These are phyloP conservation scores for Drosophila littoralis DNA, from an alignment of 1,140 invertebrate species.

Conservation along the genomic window DNA sequence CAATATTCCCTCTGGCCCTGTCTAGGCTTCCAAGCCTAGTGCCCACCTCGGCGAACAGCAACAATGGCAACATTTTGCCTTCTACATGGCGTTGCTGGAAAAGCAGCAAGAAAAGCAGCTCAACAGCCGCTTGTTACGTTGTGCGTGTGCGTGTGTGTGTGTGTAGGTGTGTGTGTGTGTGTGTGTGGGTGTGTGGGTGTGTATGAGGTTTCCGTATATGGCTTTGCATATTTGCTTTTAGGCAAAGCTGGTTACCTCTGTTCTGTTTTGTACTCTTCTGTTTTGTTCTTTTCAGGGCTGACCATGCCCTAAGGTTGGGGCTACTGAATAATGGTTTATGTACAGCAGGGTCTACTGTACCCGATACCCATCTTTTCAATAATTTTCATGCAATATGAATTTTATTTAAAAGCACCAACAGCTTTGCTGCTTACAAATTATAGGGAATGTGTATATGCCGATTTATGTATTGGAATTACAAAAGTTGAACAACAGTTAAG, in stretches of 20 bases:
- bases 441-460: background rate
- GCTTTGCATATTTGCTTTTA: conserved; percentile 47
- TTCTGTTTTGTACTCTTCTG: conserved; percentile 1
- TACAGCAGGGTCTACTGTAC: background rate
- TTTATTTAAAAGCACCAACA: conserved; percentile 4
- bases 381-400: conserved; percentile 3
- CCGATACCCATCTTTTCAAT: conserved; percentile 9
- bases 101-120: conserved; percentile 47
- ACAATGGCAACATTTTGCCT: conserved; percentile 21
- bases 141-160: conserved; percentile 1
- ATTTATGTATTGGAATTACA: background rate
- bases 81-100: conserved; percentile 24
- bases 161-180: background rate
- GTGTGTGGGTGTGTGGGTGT: conserved; percentile 8
- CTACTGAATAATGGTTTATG: conserved; percentile 5
- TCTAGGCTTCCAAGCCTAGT: conserved; percentile 28
- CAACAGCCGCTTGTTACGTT: conserved; percentile 27
- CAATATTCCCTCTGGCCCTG: conserved; percentile 43
- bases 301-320: conserved; percentile 1
- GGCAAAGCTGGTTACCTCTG: conserved; percentile 21
- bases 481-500: no score
- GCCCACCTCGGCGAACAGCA: conserved; percentile 15
- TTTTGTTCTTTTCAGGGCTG: background rate
- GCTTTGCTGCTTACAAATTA: background rate
- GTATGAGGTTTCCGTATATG: conserved; percentile 17